Evolutionary conservation across 2,888 invertebrate genomes (phyloP).

Genomic region (Pyrrhia umbra): DNA sequence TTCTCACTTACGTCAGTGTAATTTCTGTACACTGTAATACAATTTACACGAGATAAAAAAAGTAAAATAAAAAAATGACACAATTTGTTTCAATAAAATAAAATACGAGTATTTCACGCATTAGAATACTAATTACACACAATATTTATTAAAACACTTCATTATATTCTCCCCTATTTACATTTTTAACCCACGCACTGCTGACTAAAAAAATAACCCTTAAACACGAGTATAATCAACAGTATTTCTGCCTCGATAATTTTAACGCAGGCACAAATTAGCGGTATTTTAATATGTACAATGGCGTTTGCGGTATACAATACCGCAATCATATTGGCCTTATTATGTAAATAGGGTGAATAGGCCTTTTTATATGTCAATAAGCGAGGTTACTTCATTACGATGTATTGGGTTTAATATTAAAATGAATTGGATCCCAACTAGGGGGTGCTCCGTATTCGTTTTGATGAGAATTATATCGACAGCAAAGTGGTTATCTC

Average conservation of each 20-base stretch:
- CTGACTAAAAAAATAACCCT: neutral
- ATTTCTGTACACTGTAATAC: no score
- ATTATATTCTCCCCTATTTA: rapidly evolving
- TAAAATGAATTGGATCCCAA: neutral
- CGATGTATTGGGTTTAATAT: constrained; percentile 4
- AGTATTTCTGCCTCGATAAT: constrained; percentile 17
- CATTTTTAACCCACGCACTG: neutral
- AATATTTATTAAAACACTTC: neutral
- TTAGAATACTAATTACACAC: neutral
- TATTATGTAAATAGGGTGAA: constrained; percentile 34
- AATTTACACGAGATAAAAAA: neutral
- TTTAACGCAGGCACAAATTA: constrained; percentile 4
- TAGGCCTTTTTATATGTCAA: constrained; percentile 34
- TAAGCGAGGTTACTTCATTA: constrained; percentile 27
- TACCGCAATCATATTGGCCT: constrained; percentile 21
- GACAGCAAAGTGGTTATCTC: no score
- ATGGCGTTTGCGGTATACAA: constrained; percentile 6
- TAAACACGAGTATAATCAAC: neutral
- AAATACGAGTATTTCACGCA: neutral
- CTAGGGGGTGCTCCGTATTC: neutral
- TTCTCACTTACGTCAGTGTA: no score
- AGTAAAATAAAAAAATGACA: neutral
- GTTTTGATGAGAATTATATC: neutral
- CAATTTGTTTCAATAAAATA: neutral
- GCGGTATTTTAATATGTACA: constrained; percentile 27